phyloP scores from a whole-genome alignment of 2,797 vertebrate genomes.

The Anabas testudineus region DNA sequence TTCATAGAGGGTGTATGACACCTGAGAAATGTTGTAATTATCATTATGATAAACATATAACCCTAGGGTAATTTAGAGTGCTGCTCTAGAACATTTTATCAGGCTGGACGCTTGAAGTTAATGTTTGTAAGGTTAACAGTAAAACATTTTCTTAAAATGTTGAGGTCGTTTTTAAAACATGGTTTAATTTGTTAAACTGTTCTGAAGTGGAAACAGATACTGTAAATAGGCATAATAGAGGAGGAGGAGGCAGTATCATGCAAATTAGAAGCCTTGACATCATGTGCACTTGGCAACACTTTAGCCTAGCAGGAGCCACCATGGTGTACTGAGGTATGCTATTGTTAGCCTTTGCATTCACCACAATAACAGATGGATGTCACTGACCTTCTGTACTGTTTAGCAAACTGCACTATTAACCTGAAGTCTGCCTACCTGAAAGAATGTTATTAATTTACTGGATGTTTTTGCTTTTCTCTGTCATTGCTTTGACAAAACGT shows the following conservation, averaged over 20 bases:
- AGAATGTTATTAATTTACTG: background rate
- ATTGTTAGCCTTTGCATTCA: conserved; percentile 50
- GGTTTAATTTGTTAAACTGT: background rate
- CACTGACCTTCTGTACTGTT: conserved; percentile 38
- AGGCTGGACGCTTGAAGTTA: background rate
- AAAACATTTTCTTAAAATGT: background rate
- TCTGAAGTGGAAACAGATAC: background rate
- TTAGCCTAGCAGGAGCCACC: conserved; percentile 29
- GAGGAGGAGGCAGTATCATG: background rate
- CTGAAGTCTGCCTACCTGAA: conserved; percentile 2
- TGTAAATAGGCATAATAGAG: background rate
- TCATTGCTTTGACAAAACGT: conserved; percentile 2
- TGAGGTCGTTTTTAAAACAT: background rate
- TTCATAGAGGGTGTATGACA: background rate
- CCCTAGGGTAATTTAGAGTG: background rate
- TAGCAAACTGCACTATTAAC: conserved; percentile 7
- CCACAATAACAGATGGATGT: conserved; percentile 34
- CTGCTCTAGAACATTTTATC: background rate
- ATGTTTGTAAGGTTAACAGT: background rate
- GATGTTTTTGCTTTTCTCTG: conserved; percentile 3
- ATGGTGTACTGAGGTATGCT: conserved; percentile 26
- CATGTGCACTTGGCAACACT: conserved; percentile 35
- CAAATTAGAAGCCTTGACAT: conserved; percentile 31
- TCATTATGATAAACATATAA: background rate
- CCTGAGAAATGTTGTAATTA: background rate